Percentiles rank a stretch among this genome's conserved stretches.
phyloP scores from a whole-genome alignment of 2,113 vertebrate species.

The Syrmaticus mikado region DNA sequence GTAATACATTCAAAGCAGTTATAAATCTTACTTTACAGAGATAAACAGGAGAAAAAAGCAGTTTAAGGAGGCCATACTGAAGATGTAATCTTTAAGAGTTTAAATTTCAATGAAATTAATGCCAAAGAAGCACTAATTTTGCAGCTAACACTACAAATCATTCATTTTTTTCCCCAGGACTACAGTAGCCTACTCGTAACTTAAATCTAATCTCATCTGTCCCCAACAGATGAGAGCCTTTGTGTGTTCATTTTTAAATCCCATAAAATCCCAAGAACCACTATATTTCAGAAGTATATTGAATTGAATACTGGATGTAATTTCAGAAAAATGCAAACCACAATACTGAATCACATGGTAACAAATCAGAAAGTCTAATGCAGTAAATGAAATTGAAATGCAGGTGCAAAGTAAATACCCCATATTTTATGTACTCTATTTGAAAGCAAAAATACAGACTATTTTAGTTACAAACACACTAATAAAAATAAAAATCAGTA shows the following conservation, averaged over 20 bases:
- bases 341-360: background rate
- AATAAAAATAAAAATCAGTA: background rate
- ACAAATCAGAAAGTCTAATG: background rate
- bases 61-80: background rate
- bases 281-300: background rate
- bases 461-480: background rate
- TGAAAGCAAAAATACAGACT: background rate
- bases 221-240: background rate
- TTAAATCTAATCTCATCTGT: background rate
- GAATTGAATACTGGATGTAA: background rate
- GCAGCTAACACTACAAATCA: background rate
- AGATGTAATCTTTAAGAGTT: background rate
- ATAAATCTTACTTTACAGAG: conserved; percentile 11
- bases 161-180: background rate
- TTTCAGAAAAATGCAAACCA: background rate
- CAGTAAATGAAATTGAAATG: background rate
- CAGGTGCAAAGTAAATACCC: conserved; percentile 18
- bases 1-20: conserved; percentile 28
- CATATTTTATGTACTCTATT: background rate
- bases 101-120: background rate
- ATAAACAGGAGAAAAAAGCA: background rate
- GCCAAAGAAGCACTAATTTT: background rate
- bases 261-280: background rate
- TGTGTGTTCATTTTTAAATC: background rate
- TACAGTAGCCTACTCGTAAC: background rate